Percentiles rank a stretch among this genome's conserved stretches.
phyloP scores from a whole-genome alignment of 2,113 vertebrate species.

The Leptobrachium leishanense region DNA sequence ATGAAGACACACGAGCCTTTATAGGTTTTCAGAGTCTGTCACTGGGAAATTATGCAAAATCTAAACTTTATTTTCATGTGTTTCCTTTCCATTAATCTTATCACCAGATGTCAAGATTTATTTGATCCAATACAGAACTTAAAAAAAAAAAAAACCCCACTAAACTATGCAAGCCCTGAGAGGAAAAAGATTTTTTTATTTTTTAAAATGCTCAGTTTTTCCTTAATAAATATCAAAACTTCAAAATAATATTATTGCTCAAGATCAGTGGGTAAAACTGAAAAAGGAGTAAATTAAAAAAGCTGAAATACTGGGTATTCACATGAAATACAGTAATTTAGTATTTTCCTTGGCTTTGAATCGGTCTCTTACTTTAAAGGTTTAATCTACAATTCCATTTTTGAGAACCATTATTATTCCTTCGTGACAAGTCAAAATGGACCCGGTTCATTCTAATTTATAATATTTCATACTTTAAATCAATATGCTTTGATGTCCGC shows the following conservation, averaged over 20 bases:
- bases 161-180: too few relatives aligned
- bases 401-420: constrained; percentile 38
- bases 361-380: not conserved
- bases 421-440: constrained; percentile 56
- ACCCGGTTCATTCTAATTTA: constrained; percentile 60
- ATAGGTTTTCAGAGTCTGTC: too few relatives aligned
- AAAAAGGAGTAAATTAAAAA: not conserved
- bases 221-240: too few relatives aligned
- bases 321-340: constrained; percentile 10
- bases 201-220: too few relatives aligned
- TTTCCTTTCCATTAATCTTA: too few relatives aligned
- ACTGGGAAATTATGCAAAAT: too few relatives aligned
- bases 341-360: constrained; percentile 28
- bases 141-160: too few relatives aligned
- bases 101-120: too few relatives aligned
- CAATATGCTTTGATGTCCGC: constrained; percentile 68
- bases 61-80: too few relatives aligned
- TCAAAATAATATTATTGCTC: not conserved
- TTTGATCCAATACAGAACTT: too few relatives aligned
- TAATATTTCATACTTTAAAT: constrained; percentile 61
- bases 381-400: constrained; percentile 27
- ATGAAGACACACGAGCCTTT: too few relatives aligned
- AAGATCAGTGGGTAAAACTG: not conserved
- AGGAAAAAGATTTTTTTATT: too few relatives aligned
- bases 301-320: not conserved